Evolutionary conservation across 2,888 invertebrate species (phyloP).

Genomic region (Allolobophora icterica): DNA sequence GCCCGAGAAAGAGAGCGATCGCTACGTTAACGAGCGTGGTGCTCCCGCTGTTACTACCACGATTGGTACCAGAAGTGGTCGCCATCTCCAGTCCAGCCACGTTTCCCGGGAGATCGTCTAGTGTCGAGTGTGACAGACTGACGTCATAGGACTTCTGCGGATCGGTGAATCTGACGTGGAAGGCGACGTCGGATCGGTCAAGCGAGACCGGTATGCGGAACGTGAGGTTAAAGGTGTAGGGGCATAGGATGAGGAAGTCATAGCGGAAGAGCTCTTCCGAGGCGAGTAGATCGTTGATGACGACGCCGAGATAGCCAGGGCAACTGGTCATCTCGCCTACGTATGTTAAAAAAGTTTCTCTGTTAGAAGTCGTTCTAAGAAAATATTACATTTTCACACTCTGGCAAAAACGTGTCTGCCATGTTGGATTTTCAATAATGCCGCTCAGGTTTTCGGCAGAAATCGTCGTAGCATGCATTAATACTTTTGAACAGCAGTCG

Average conservation of each 20-base stretch:
- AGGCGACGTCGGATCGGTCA: slow-evolving; percentile 45
- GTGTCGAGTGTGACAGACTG: slow-evolving; percentile 45
- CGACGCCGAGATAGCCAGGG: slow-evolving; percentile 56
- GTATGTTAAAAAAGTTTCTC: neutral
- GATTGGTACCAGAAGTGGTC: neutral
- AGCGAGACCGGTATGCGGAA: slow-evolving; percentile 50
- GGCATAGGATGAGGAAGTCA: slow-evolving; percentile 59
- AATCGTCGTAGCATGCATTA: too few relatives aligned
- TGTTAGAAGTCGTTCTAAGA: too few relatives aligned
- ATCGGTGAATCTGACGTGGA: slow-evolving; percentile 46
- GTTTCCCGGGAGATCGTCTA: slow-evolving; percentile 21
- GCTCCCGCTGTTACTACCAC: slow-evolving; percentile 35
- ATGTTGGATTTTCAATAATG: too few relatives aligned
- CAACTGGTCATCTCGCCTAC: slow-evolving; percentile 54
- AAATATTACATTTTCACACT: too few relatives aligned
- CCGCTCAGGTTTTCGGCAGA: too few relatives aligned
- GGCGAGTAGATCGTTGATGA: slow-evolving; percentile 45
- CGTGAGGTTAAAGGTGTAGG: slow-evolving; percentile 54
- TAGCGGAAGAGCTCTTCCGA: slow-evolving; percentile 50
- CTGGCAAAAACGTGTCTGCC: too few relatives aligned
- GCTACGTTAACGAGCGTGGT: neutral
- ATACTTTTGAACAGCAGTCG: too few relatives aligned
- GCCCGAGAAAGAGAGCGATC: neutral
- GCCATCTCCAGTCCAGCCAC: neutral
- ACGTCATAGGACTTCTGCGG: slow-evolving; percentile 42